phyloP scores from a whole-genome alignment of 2,797 vertebrate species.

The Phataginus tricuspis region DNA sequence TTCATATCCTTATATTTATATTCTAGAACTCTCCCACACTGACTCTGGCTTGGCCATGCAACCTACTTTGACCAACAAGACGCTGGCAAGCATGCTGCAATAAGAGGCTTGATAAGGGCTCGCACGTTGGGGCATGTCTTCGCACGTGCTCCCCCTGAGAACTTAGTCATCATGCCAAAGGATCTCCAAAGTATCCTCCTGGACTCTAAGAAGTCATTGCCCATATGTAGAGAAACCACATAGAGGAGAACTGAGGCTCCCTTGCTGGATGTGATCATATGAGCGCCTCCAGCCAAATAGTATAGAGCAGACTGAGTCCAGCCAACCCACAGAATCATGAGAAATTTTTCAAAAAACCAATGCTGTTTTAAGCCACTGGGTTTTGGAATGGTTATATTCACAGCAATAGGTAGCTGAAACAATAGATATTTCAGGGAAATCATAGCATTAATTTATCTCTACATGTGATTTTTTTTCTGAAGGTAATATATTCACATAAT shows the following conservation, averaged over 20 bases:
- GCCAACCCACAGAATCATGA: background rate
- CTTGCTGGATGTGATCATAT: background rate
- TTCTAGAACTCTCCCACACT: background rate
- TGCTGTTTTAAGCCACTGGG: background rate
- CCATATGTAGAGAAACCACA: background rate
- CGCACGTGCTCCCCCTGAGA: background rate
- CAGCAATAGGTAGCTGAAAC: background rate
- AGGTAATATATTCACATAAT: background rate
- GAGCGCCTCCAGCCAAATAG: background rate
- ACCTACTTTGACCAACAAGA: background rate
- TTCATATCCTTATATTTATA: background rate
- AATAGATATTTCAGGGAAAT: background rate
- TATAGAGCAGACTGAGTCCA: background rate
- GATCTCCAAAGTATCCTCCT: background rate
- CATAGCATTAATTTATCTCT: background rate
- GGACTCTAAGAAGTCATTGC: background rate
- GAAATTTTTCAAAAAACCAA: background rate
- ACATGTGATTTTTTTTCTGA: background rate
- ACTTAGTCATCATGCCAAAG: background rate
- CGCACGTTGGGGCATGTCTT: background rate
- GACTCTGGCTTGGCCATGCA: background rate
- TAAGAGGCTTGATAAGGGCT: background rate
- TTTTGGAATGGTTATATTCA: background rate
- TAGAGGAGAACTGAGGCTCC: background rate
- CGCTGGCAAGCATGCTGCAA: background rate